Evolutionary conservation across 2,113 vertebrate genomes (phyloP), one percentile per base, ranked within the genome.

Genomic region (Pseudopodoces humilis): DNA sequence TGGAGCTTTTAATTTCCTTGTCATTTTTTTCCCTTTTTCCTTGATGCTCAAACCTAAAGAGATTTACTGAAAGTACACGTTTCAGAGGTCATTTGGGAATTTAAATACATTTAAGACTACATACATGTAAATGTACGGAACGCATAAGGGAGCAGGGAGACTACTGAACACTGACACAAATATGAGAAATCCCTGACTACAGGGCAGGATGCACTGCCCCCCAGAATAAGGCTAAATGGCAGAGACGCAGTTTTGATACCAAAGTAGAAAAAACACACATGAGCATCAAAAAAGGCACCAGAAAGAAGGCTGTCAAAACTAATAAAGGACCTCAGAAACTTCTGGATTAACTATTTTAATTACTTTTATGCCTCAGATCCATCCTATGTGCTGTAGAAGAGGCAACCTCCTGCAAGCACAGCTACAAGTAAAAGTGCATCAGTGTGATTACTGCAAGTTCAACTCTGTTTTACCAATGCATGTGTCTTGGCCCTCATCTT

Each of bases 151-250:
- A 95, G 27, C 18, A 68, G 75, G 27, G 12, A 85, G 93, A 56
- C 27, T 28, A 88, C 15, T 15, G 59, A 81, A 88, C 3, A 28
- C 4, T 41, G 23, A 39, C 11, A 67, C 31, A 68, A 75, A 67
- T 35, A 8, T 1, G 30, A 81, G 30, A 53, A 80, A 62, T 30
- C 27, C 3, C 2, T 3, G 1, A 81, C 37, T 44, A 39, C 46
- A 19, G 74, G 27, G 37, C 21, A 69, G 58, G 22, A 72, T 35
- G 37, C 12, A 23, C 9, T 0, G 0, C 15, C 20, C 3, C 31
- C 31, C 41, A 55, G 33, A 28, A 69, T 4, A 27, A 76, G 6
- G 13, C n/a, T 64, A 49, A 90, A 64, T 0, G 0, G 41, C 24
- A 82, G 39, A 30, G 39, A 30, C 10, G 13, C 11, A 37, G 22